These are phyloP conservation scores for Sinella curviseta DNA, from an alignment of 1,140 invertebrate species.

Conservation along the genomic window DNA sequence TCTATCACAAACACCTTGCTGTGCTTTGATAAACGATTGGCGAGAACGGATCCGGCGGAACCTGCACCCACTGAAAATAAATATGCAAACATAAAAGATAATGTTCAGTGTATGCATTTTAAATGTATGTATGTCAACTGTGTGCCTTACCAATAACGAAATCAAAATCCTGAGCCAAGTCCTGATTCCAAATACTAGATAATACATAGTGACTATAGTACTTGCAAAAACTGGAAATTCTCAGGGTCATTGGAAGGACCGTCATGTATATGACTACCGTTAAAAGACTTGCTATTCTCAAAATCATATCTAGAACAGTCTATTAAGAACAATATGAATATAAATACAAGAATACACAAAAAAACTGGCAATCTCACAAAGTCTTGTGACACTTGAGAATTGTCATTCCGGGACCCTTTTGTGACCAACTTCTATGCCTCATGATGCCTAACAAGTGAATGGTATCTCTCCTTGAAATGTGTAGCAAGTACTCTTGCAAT, in stretches of 20 bases:
- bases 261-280: neutral
- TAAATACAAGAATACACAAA: no score
- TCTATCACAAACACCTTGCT: constrained; percentile 61
- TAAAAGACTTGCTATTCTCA: neutral
- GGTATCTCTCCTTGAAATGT: no score
- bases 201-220: constrained; percentile 14
- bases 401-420: no score
- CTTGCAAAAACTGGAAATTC: neutral
- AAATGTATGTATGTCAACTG: no score
- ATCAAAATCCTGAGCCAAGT: neutral
- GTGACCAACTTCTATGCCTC: no score
- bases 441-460: no score
- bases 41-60: constrained; percentile 62
- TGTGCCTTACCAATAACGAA: neutral
- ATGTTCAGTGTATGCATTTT: no score
- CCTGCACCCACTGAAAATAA: constrained; percentile 56
- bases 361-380: no score
- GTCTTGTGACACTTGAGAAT: no score
- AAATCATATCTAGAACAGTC: no score
- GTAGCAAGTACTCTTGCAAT: no score
- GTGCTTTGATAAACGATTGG: constrained; percentile 61
- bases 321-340: no score
- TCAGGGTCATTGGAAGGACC: neutral
- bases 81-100: neutral
- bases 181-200: neutral